phyloP scores from a whole-genome alignment of 2,113 vertebrate species.

The Laticauda laticaudata region DNA sequence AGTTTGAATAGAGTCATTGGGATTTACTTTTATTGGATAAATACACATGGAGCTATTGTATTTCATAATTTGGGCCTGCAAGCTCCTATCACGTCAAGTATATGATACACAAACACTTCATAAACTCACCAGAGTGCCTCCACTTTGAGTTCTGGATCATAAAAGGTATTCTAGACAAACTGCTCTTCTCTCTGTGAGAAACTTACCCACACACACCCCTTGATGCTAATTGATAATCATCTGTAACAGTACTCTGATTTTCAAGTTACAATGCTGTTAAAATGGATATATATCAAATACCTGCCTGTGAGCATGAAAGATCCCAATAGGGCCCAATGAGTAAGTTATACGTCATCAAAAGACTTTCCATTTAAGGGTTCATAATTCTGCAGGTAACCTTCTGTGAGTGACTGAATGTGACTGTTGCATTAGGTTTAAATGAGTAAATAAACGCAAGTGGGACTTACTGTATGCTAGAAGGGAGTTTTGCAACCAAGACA shows the following conservation, averaged over 20 bases:
- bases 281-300: slow-evolving; percentile 44
- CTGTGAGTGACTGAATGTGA: slow-evolving; percentile 80
- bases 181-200: slow-evolving; percentile 4
- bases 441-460: slow-evolving; percentile 81
- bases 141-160: slow-evolving; percentile 29
- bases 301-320: slow-evolving; percentile 59
- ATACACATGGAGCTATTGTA: neutral
- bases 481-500: slow-evolving; percentile 86
- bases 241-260: slow-evolving; percentile 20
- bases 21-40: neutral
- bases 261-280: neutral
- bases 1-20: neutral
- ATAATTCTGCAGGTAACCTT: slow-evolving; percentile 77
- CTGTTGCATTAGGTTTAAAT: slow-evolving; percentile 79
- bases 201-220: neutral
- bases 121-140: slow-evolving; percentile 36
- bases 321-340: slow-evolving; percentile 65
- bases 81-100: slow-evolving; percentile 13
- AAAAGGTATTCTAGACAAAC: slow-evolving; percentile 13
- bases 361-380: slow-evolving; percentile 72
- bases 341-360: slow-evolving; percentile 69
- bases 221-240: neutral
- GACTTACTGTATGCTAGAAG: slow-evolving; percentile 83
- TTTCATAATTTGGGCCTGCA: slow-evolving; percentile 2
- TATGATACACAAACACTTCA: slow-evolving; percentile 17